Evolutionary conservation across 2,113 vertebrate species (phyloP).

Genomic region (Trachemys scripta): DNA sequence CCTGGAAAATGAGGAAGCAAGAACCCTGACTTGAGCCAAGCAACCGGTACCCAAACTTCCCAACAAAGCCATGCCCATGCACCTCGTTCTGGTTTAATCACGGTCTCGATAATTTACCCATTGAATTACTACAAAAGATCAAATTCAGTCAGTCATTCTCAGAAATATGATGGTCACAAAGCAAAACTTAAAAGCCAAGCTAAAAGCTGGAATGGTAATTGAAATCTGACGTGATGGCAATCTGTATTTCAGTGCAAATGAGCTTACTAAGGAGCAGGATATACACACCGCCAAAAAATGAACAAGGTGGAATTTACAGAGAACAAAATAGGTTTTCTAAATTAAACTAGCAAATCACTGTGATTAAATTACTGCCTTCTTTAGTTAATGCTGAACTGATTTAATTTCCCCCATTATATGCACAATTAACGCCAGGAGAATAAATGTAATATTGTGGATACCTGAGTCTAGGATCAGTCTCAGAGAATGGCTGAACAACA

Average conservation of each 20-base stretch:
- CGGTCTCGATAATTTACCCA: neutral
- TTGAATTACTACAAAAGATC: neutral
- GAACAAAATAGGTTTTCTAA: neutral
- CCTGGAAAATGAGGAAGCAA: neutral
- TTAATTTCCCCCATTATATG: rapidly evolving
- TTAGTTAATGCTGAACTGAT: neutral
- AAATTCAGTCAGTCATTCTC: neutral
- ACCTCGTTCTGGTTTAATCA: neutral
- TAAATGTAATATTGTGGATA: rapidly evolving
- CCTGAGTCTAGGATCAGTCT: neutral
- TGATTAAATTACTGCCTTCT: neutral
- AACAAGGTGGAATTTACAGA: neutral
- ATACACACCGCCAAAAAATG: neutral
- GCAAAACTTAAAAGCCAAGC: neutral
- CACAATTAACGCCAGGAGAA: neutral
- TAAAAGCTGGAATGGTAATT: neutral
- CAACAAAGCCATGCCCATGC: neutral
- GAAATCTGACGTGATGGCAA: neutral
- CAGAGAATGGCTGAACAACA: neutral
- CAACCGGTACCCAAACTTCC: neutral
- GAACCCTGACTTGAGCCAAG: neutral
- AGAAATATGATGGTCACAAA: neutral
- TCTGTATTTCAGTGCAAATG: rapidly evolving
- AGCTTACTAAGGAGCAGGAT: neutral
- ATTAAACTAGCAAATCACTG: neutral